Evolutionary conservation across 2,888 invertebrate genomes (phyloP).

Genomic region (Chaetogeoica ovagalla): DNA sequence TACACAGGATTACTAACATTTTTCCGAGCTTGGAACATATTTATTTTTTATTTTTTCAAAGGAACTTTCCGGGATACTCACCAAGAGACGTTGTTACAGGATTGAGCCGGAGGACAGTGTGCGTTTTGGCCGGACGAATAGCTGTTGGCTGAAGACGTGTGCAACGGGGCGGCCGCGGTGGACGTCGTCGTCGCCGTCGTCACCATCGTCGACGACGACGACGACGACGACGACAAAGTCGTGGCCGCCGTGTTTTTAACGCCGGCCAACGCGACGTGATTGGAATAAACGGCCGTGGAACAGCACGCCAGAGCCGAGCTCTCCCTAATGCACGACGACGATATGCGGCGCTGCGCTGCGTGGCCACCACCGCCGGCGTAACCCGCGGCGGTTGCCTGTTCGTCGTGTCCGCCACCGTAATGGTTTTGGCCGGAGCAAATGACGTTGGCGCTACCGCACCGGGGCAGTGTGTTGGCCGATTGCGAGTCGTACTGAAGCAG

Average conservation of each 20-base stretch:
- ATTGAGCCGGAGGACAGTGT: conserved; percentile 33
- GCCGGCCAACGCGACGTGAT: conserved; percentile 15
- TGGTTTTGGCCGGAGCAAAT: conserved; percentile 55
- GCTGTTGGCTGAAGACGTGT: neutral
- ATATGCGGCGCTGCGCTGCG: conserved; percentile 31
- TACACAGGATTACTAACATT: too few relatives aligned
- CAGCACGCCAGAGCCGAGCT: conserved; percentile 39
- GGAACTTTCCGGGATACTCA: neutral
- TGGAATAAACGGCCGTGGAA: conserved; percentile 24
- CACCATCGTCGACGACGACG: neutral
- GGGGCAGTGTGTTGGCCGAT: conserved; percentile 51
- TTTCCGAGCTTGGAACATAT: too few relatives aligned
- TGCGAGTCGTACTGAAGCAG: conserved; percentile 55
- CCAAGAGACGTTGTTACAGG: conserved; percentile 28
- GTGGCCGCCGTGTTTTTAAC: conserved; percentile 9
- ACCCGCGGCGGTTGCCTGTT: conserved; percentile 53
- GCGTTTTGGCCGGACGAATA: conserved; percentile 39
- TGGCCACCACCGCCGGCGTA: conserved; percentile 57
- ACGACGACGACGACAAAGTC: neutral
- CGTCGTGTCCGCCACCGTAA: conserved; percentile 56
- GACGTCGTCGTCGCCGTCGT: neutral
- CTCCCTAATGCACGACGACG: conserved; percentile 46
- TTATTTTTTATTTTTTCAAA: too few relatives aligned
- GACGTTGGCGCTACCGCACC: conserved; percentile 59
- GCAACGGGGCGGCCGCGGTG: too few relatives aligned